Base-by-base conservation (phyloP, 2,113 vertebrate species). In the Catharus minimus region DNA sequence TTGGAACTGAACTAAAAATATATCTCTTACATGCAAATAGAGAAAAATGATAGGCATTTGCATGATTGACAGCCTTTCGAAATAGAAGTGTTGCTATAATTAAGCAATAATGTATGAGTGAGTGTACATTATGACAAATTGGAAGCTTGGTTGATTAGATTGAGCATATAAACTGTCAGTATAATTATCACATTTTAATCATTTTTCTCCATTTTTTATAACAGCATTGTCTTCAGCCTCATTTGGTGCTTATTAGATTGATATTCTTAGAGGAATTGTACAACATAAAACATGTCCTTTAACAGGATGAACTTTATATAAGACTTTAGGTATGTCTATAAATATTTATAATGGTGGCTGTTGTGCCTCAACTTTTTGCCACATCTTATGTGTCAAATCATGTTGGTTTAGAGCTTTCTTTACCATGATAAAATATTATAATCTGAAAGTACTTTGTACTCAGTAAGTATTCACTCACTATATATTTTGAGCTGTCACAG, bases 101-200 rank as follows among this genome's bases (percentile, higher is more conserved):
- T 98, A 98, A 98, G 97, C 95, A 97, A 97, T 98, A 98, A 97
- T 97, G 96, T 98, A 97, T 97, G 97, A 98, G 96, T 96, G 96
- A 97, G 96, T 98, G 96, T 98, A 97, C 97, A 97, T 97, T 97
- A 96, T 98, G 97, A 98, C 97, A 98, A 98, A 98, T 98, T 98
- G 97, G 97, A 97, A 97, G 96, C 95, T 97, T 96, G 95, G 96
- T 95, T 98, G 98, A 98, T 98, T 98, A 98, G 97, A 98, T 96
- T 97, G 97, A 98, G 95, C 97, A 97, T 97, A 98, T 98, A 98
- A 98, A 83, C 93, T 98, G 97, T 98, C 98, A 97, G 98, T 95
- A 96, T 98, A 98, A 98, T 98, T 98, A 98, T 98, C 97, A 98
- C 97, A 98, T 98, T 98, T 98, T 98, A 98, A 98, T 98, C 91